These are phyloP conservation scores for Coryphaenoides rupestris DNA, from an alignment of 2,113 vertebrate species.

Conservation along the genomic window DNA sequence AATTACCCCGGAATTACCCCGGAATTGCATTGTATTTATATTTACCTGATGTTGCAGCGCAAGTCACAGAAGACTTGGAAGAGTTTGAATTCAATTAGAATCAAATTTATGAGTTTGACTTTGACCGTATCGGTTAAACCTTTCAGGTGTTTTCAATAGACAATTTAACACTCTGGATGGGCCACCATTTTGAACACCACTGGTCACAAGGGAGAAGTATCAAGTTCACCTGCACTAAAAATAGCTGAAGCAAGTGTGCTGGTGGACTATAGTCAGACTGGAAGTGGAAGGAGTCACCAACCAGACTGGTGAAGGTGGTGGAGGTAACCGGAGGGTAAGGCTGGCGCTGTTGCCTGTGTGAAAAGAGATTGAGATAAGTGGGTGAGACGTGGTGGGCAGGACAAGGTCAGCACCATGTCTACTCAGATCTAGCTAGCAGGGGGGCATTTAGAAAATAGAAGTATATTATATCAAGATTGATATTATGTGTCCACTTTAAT, in stretches of 20 bases:
- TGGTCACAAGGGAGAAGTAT: conserved; percentile 57
- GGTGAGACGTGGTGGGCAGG: conserved; percentile 9
- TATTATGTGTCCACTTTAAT: no score
- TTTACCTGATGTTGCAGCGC: no score
- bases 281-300: conserved; percentile 20
- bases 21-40: no score
- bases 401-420: conserved; percentile 24
- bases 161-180: conserved; percentile 2
- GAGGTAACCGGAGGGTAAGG: background rate
- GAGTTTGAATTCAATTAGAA: no score
- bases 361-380: conserved; percentile 11
- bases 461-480: no score
- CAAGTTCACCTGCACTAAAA: conserved; percentile 61
- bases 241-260: conserved; percentile 41
- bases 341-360: no score
- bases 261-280: conserved; percentile 8
- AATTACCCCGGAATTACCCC: no score
- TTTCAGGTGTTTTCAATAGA: no score
- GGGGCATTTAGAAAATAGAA: no score
- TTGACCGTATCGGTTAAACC: no score
- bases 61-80: no score
- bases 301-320: conserved; percentile 11
- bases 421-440: conserved; percentile 16
- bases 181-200: conserved; percentile 25
- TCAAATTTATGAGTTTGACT: no score